Conservation (phyloP, 2,113 vertebrate genomes). For the Mesocricetus auratus region DNA sequence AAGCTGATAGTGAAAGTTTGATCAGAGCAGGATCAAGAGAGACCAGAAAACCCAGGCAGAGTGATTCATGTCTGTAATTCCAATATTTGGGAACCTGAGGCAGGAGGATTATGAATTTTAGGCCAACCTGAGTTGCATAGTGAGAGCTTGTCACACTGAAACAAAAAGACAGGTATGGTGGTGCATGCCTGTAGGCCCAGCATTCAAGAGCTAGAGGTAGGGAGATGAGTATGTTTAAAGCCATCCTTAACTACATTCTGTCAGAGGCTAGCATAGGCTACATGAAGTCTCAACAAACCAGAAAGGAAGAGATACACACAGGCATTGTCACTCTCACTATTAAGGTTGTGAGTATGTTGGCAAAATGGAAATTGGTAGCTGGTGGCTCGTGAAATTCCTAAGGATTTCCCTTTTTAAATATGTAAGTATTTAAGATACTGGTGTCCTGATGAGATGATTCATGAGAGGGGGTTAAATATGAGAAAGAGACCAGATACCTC, state of each 20-base stretch:
- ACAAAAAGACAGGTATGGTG: neutral
- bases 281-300: neutral
- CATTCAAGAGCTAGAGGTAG: neutral
- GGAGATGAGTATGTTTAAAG: neutral
- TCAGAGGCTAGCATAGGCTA: neutral
- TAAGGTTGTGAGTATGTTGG: neutral
- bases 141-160: neutral
- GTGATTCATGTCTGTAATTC: neutral
- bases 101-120: neutral
- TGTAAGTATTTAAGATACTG: neutral
- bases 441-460: neutral
- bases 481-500: neutral
- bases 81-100: neutral
- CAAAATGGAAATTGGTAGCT: neutral
- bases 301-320: neutral
- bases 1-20: neutral
- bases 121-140: neutral
- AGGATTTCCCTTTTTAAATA: slow-evolving; percentile 12
- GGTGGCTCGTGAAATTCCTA: slow-evolving; percentile 7
- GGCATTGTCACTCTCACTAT: neutral
- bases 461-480: neutral
- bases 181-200: neutral
- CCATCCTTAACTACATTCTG: neutral
- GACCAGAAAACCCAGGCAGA: neutral
- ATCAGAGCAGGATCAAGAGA: neutral